phyloP scores from a whole-genome alignment of 2,888 invertebrate species.

The Amphipyra tragopoginis region DNA sequence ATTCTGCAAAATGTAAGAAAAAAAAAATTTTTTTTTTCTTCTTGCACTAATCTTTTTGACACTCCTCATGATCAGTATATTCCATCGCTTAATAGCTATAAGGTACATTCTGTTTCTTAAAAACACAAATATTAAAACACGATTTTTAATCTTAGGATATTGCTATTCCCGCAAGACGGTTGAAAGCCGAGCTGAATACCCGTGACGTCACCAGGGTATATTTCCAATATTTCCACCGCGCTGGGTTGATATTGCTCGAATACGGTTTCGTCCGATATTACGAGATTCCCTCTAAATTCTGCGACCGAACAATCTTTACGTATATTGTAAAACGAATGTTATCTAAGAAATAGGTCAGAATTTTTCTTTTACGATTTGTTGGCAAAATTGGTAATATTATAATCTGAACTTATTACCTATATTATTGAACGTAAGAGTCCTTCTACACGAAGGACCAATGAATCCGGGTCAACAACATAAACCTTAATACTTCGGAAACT shows the following conservation, averaged over 20 bases:
- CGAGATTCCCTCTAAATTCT: conserved; percentile 47
- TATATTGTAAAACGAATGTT: conserved; percentile 28
- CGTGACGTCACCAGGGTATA: conserved; percentile 53
- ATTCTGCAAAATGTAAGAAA: too few species aligned
- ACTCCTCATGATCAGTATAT: not conserved
- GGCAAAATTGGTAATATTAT: not conserved
- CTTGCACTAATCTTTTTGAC: too few species aligned
- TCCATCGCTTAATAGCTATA: not conserved
- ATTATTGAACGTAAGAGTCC: too few species aligned
- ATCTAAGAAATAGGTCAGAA: conserved; percentile 24
- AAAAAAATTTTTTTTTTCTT: too few species aligned
- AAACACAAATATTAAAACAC: conserved; percentile 44
- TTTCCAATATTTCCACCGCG: conserved; percentile 62
- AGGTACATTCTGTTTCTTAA: conserved; percentile 11
- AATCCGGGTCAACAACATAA: too few species aligned
- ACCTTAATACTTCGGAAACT: too few species aligned
- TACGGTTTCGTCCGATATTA: conserved; percentile 59
- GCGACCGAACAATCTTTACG: conserved; percentile 25
- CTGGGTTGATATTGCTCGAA: conserved; percentile 62
- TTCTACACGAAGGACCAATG: too few species aligned
- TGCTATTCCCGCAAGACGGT: conserved; percentile 46
- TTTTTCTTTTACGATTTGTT: conserved; percentile 15
- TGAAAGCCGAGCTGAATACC: conserved; percentile 58
- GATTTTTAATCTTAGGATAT: conserved; percentile 61
- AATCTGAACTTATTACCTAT: too few species aligned